A percentile compares a stretch with the other conserved stretches of the same genome.
Conservation (phyloP, 1,140 invertebrate species). For the Drosophila equinoxialis region DNA sequence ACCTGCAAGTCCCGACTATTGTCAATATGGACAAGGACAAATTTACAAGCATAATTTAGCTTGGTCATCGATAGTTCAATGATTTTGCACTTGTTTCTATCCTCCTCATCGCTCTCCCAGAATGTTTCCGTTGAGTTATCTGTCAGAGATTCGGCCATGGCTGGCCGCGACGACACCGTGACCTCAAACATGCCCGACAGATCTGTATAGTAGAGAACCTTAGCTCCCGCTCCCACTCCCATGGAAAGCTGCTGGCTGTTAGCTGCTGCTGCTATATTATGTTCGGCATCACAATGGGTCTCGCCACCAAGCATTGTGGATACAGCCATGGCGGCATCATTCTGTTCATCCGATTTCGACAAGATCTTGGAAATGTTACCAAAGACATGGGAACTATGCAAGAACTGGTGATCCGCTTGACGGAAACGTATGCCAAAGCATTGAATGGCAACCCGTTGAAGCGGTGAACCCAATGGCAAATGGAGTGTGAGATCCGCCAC, state of each 20-base stretch:
- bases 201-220: constrained; percentile 68
- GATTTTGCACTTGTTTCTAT: constrained; percentile 94
- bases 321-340: constrained; percentile 81
- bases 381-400: constrained; percentile 97
- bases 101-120: constrained; percentile 99
- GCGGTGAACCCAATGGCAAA: constrained; percentile 92
- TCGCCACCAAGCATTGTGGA: constrained; percentile 46
- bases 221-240: constrained; percentile 36
- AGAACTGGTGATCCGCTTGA: constrained; percentile 94
- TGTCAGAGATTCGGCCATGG: constrained; percentile 95
- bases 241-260: constrained; percentile 30
- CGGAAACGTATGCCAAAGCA: constrained; percentile 96
- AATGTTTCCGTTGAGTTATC: constrained; percentile 99
- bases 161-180: constrained; percentile 95
- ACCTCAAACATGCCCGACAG: constrained; percentile 79
- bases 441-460: constrained; percentile 95
- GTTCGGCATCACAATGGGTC: constrained; percentile 60
- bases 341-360: constrained; percentile 94
- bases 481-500: constrained; percentile 96
- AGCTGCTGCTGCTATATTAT: constrained; percentile 43
- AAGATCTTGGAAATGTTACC: constrained; percentile 98
- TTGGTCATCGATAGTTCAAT: constrained; percentile 85
- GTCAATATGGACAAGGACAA: constrained; percentile 94
- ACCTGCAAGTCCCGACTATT: constrained; percentile 95
- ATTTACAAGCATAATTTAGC: constrained; percentile 82